These are phyloP conservation scores for Polyommatus iphigenia DNA, from an alignment of 2,888 invertebrate species.

Conservation along the genomic window DNA sequence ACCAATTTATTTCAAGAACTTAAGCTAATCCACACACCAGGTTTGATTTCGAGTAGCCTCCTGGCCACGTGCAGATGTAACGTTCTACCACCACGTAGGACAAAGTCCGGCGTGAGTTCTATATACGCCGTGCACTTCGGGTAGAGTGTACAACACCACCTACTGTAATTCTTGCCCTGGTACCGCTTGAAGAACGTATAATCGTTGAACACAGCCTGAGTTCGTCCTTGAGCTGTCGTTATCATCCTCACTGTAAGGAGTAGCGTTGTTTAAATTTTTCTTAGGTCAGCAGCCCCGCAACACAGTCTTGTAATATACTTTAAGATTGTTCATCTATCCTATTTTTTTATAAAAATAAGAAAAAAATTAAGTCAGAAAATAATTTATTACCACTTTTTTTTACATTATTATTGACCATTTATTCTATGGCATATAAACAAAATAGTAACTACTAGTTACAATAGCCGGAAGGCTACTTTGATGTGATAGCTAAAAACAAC, in stretches of 20 bases:
- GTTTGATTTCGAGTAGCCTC: constrained; percentile 26
- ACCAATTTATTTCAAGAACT: constrained; percentile 26
- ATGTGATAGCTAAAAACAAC: too few relatives aligned
- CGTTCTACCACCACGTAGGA: constrained; percentile 31
- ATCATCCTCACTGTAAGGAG: constrained; percentile 42
- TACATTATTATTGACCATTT: background rate
- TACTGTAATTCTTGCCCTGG: constrained; percentile 35
- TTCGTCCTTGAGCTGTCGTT: constrained; percentile 45
- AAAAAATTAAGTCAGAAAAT: background rate
- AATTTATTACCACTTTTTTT: background rate
- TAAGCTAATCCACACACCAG: constrained; percentile 33
- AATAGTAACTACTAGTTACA: background rate
- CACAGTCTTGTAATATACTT: background rate
- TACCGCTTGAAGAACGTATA: constrained; percentile 45
- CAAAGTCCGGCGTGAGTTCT: constrained; percentile 35
- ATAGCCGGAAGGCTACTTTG: background rate
- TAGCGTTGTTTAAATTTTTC: background rate
- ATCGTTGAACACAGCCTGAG: constrained; percentile 39
- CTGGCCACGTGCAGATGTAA: constrained; percentile 36
- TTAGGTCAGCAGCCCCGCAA: background rate
- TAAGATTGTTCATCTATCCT: background rate
- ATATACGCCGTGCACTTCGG: constrained; percentile 39
- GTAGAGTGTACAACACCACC: constrained; percentile 49
- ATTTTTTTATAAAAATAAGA: background rate
- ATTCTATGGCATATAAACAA: background rate